phyloP scores from a whole-genome alignment of 2,888 invertebrate genomes.

The Hydrotaea diabolus region DNA sequence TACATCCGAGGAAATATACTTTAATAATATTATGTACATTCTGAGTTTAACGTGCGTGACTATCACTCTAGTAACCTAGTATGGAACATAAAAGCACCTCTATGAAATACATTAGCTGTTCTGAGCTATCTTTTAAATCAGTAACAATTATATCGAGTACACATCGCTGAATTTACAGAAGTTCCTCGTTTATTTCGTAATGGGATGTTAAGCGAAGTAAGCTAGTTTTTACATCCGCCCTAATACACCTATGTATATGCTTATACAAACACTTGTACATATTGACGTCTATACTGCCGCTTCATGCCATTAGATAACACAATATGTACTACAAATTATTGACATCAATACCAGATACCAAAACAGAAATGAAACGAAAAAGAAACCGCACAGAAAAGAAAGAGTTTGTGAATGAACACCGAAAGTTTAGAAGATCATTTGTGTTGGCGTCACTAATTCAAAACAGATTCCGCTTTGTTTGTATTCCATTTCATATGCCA shows the following conservation, averaged over 20 bases:
- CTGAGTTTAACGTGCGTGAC: too few relatives aligned
- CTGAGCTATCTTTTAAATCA: too few relatives aligned
- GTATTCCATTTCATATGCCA: constrained; percentile 12
- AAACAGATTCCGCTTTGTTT: constrained; percentile 37
- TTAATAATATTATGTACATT: too few relatives aligned
- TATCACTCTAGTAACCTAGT: too few relatives aligned
- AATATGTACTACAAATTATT: constrained; percentile 33
- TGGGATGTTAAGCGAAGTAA: too few relatives aligned
- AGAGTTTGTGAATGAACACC: constrained; percentile 34
- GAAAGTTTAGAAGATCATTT: constrained; percentile 38
- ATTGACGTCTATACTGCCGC: too few relatives aligned
- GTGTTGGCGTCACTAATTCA: constrained; percentile 45
- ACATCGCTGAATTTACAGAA: too few relatives aligned
- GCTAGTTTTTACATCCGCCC: neutral
- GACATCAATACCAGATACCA: constrained; percentile 28
- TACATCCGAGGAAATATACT: too few relatives aligned
- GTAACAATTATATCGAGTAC: too few relatives aligned
- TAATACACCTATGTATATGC: neutral
- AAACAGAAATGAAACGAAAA: constrained; percentile 20
- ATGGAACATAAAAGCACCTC: too few relatives aligned
- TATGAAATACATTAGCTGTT: too few relatives aligned
- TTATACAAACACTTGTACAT: neutral
- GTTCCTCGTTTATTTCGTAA: too few relatives aligned
- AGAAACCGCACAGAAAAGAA: neutral
- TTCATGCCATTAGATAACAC: constrained; percentile 13